Evolutionary conservation across 2,888 invertebrate genomes (phyloP).

Genomic region (Hirtodrosophila histrioides): DNA sequence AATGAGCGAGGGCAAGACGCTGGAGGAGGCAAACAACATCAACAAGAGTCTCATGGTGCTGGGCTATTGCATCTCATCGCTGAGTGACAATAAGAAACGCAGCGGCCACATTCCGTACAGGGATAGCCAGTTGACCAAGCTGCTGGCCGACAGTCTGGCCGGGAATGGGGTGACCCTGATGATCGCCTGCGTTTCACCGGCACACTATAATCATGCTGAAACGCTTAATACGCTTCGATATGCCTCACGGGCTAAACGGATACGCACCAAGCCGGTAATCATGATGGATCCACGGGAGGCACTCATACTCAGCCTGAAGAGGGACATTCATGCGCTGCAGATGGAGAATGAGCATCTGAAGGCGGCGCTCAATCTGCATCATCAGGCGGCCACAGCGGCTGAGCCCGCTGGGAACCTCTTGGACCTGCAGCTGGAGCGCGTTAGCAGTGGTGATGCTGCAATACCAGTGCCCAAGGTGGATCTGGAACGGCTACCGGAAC

Average conservation of each 20-base stretch:
- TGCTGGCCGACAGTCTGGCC: slow-evolving; percentile 95
- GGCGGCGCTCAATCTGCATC: slow-evolving; percentile 89
- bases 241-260: slow-evolving; percentile 95
- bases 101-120: slow-evolving; percentile 96
- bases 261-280: slow-evolving; percentile 95
- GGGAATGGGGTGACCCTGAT: slow-evolving; percentile 97
- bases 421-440: slow-evolving; percentile 60
- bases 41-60: slow-evolving; percentile 97
- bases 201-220: slow-evolving; percentile 93
- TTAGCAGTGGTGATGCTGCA: slow-evolving; percentile 58
- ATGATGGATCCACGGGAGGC: slow-evolving; percentile 98
- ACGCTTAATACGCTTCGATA: slow-evolving; percentile 96
- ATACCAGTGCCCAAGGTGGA: slow-evolving; percentile 87
- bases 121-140: slow-evolving; percentile 96
- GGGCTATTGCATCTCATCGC: slow-evolving; percentile 96
- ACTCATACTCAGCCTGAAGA: slow-evolving; percentile 93
- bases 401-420: slow-evolving; percentile 56
- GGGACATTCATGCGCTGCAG: slow-evolving; percentile 93
- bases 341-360: slow-evolving; percentile 95
- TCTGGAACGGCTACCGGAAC: slow-evolving; percentile 89
- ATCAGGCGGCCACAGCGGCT: slow-evolving; percentile 84
- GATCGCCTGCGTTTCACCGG: slow-evolving; percentile 98
- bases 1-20: slow-evolving; percentile 92
- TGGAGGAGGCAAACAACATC: slow-evolving; percentile 98
- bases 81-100: slow-evolving; percentile 92